These are phyloP conservation scores for Ardeotis arabs DNA, from an alignment of 2,113 vertebrate species.

Conservation along the genomic window DNA sequence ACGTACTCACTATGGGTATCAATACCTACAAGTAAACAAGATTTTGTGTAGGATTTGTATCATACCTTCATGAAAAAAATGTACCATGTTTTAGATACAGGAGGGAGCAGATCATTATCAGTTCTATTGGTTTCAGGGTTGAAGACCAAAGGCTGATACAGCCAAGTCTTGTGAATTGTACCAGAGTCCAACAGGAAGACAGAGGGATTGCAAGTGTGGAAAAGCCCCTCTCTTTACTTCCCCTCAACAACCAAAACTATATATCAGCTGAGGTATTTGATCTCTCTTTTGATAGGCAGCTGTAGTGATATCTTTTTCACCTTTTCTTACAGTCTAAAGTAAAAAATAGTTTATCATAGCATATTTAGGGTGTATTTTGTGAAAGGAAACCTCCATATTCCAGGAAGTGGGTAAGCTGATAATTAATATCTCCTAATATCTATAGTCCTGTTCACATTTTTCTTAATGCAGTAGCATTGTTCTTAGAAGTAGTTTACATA, in stretches of 20 bases:
- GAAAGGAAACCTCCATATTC: neutral
- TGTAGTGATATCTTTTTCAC: neutral
- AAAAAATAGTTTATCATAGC: neutral
- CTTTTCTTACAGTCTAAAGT: neutral
- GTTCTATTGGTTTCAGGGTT: neutral
- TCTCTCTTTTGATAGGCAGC: neutral
- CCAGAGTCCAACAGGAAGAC: neutral
- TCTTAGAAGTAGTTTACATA: neutral
- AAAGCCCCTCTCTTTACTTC: neutral
- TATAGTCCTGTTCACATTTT: neutral
- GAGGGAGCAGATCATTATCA: neutral
- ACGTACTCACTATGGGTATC: neutral
- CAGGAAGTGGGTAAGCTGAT: neutral
- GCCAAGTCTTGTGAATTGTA: neutral
- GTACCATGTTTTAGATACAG: neutral
- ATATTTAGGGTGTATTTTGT: neutral
- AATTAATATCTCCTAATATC: neutral
- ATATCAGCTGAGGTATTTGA: neutral
- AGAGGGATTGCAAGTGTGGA: neutral
- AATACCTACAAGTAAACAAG: neutral
- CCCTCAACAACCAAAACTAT: neutral
- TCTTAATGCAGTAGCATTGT: neutral
- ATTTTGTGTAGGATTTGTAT: neutral
- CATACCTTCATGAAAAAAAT: neutral
- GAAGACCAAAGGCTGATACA: neutral